Base-by-base conservation (phyloP, 2,888 invertebrate species). In the Spatulosminthurus flaviceps region DNA sequence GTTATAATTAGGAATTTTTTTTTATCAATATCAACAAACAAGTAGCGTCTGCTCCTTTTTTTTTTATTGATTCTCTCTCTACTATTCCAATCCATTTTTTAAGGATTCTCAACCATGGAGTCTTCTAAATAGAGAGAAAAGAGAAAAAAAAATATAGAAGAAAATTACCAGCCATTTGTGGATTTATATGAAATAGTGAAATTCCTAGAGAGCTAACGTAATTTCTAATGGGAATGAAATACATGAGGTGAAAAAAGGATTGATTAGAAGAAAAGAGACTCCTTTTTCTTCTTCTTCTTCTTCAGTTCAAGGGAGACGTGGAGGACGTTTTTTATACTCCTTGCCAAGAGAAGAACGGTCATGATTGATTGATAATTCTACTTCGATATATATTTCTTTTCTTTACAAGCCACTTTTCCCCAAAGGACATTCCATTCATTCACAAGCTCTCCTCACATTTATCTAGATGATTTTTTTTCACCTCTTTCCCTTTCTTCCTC, bases 311-410 rank as follows among this genome's bases (percentile, higher is more conserved):
- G 34, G 5, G 5, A 34, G 34, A 34, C 34, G 34, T 64, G 21
- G 1, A 21, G 22, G 42, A 70, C 43, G 2, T 24, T n/a, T n/a
- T n/a, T n/a, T n/a, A n/a, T n/a, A 16, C 51, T n/a, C 16, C 51
- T 19, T 51, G 9, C 24, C 11, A 64, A 64, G 24, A 24, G 7
- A 64, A 64, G 24, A 64, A 64, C 64, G 42, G 61, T 61, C 64
- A 75, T 64, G 66, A 75, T 75, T 75, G 75, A 66, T 75, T 75
- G 75, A 75, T 75, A 75, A 75, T 64, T 73, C 73, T 60, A 73
- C 73, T 73, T 73, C 60, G 29, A 73, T 73, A 73, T 60, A 73
- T 73, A n/a, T n/a, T n/a, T n/a, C 60, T 73, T 43, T 73, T 73
- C 73, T 73, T 73, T 60, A 72, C 71, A 72, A 72, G 60, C 73